Base-by-base conservation (phyloP, 2,888 invertebrate genomes). In the Cheiracanthium punctorium region DNA sequence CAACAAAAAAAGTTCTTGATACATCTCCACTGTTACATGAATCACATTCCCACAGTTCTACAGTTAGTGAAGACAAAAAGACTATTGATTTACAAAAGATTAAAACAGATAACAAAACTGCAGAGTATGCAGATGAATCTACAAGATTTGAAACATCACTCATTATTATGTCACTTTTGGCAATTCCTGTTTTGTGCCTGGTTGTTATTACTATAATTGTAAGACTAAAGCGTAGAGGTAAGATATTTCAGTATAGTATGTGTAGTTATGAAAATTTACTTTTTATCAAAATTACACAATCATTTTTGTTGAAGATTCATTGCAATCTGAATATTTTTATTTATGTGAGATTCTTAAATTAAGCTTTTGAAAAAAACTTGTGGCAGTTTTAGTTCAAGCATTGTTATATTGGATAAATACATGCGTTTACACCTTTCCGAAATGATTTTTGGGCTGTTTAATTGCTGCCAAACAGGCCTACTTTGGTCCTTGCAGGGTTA, bases 181-280 rank as follows among this genome's bases (percentile, higher is more conserved):
- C 91, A 20, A 90, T 92, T 37, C 92, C 92, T 14, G 90, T 92
- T 5, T 84, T 92, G 10, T 82, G 92, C 10, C 90, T 92, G 48
- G 89, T 92, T 20, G 70, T 91, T 12, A 89, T 92, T 24, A 91
- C 91, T 5, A 89, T 92, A 14, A 76, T 92, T 33, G 86, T 92
- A 43, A 89, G 92, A 70, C 90, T 92, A 24, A 90, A 90, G 82
- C 90, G 91, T 80, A 90, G 90, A 90, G 92, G 92, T 92, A 88
- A 64, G 71, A 70, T 87, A 70, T 70, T n/a, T 87, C 64, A 64
- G 32, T n/a, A 32, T 33, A n/a, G 7, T 32, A 32, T 32, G 7
- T 28, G 12, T 28, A n/a, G 24, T 14, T 52, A 52, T 24, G 24
- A 8, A 12, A 24, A 67, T 2, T 0, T 37, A 30, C 12, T 32